Evolutionary conservation across 2,797 vertebrate genomes (phyloP).

Genomic region (Hybognathus amarus): DNA sequence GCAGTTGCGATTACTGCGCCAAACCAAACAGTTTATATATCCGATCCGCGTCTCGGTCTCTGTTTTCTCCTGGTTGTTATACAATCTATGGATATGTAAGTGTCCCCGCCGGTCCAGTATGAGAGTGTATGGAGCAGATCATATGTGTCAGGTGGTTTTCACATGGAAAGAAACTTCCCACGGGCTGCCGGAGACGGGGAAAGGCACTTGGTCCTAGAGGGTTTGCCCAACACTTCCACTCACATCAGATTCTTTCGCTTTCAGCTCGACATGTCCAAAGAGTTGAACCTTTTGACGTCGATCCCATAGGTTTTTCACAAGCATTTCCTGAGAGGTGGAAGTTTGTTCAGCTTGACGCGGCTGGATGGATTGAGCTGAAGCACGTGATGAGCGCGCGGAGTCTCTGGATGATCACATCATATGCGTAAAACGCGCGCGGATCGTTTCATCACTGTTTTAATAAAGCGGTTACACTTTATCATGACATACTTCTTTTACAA

Average conservation of each 20-base stretch:
- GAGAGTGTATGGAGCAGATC: conserved; percentile 30
- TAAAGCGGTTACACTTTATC: background rate
- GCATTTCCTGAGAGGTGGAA: conserved; percentile 37
- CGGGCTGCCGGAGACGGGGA: conserved; percentile 19
- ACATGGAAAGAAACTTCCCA: conserved; percentile 54
- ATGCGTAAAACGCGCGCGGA: conserved; percentile 27
- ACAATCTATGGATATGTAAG: conserved; percentile 27
- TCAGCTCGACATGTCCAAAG: conserved; percentile 20
- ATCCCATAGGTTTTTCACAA: conserved; percentile 22
- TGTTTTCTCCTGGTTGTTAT: background rate
- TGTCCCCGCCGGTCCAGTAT: conserved; percentile 2
- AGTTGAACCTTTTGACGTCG: conserved; percentile 45
- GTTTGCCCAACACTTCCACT: conserved; percentile 37
- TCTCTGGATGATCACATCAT: conserved; percentile 33
- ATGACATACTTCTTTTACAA: background rate
- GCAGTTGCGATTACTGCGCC: conserved; percentile 42
- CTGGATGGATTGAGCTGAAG: conserved; percentile 54
- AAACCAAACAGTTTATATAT: background rate
- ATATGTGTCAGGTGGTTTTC: conserved; percentile 37
- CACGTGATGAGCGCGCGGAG: conserved; percentile 58
- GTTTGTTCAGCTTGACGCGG: conserved; percentile 38
- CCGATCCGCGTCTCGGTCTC: background rate
- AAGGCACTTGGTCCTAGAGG: conserved; percentile 39
- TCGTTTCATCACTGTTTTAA: background rate
- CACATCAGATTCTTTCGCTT: conserved; percentile 23